Percentiles rank a stretch among this genome's conserved stretches.
These are phyloP conservation scores for Mormyrus hasselquistii DNA, from an alignment of 2,797 vertebrate species.

Conservation along the genomic window DNA sequence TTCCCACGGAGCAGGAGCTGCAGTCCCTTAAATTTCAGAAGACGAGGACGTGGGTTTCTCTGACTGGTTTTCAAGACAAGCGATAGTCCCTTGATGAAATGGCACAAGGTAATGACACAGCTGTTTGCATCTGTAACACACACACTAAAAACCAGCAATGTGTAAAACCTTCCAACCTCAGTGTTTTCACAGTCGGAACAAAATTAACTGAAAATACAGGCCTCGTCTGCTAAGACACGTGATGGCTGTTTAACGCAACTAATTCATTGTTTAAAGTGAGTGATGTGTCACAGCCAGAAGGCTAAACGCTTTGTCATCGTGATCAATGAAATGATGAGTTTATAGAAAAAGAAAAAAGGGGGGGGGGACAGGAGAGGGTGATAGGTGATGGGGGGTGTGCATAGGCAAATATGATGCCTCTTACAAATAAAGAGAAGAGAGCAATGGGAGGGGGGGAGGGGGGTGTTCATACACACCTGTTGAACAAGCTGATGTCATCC, in stretches of 20 bases:
- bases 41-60: neutral
- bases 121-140: neutral
- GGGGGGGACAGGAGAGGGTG: neutral
- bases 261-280: neutral
- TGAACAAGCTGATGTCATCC: too few relatives aligned
- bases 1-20: neutral
- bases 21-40: neutral
- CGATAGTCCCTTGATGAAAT: neutral
- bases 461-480: neutral
- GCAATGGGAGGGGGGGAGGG: neutral
- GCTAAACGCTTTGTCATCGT: neutral
- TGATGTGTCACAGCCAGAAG: neutral
- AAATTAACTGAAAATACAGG: neutral
- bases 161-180: neutral
- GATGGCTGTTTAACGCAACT: neutral
- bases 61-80: neutral
- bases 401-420: neutral
- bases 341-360: too few relatives aligned
- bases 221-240: neutral
- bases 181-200: neutral
- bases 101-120: neutral
- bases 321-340: neutral
- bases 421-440: neutral
- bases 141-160: neutral
- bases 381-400: neutral